A percentile compares a stretch with the other conserved stretches of the same genome.
phyloP scores from a whole-genome alignment of 2,113 vertebrate species.

The Sminthopsis crassicaudata region DNA sequence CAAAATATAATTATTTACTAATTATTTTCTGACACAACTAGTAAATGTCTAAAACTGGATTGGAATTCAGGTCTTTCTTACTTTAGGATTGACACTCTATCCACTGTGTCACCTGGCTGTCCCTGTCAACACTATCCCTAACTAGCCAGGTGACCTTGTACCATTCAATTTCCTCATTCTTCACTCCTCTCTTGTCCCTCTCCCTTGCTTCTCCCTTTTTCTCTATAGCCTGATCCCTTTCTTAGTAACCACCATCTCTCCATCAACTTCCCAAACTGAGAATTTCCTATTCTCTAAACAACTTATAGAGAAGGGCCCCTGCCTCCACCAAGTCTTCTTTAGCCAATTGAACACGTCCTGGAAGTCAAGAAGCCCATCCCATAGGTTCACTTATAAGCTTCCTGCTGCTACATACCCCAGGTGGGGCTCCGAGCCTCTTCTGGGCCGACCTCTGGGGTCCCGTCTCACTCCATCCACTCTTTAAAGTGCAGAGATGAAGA shows the following conservation, averaged over 20 bases:
- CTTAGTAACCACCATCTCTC: background rate
- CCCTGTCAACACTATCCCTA: background rate
- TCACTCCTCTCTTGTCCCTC: background rate
- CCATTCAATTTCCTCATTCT: background rate
- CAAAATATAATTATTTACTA: background rate
- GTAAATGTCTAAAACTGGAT: background rate
- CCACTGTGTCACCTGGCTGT: background rate
- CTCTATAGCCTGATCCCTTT: background rate
- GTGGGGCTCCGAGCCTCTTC: background rate
- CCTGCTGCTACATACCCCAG: background rate
- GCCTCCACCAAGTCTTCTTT: background rate
- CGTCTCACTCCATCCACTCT: background rate
- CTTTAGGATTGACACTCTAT: background rate
- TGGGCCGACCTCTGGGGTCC: background rate
- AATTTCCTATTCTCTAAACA: background rate
- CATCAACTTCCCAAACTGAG: background rate
- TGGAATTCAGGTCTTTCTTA: background rate
- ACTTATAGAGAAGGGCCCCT: background rate
- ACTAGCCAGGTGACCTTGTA: background rate
- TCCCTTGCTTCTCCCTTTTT: no score
- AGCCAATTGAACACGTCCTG: conserved; percentile 88
- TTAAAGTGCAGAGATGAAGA: background rate
- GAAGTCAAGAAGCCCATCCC: conserved; percentile 62
- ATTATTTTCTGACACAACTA: background rate
- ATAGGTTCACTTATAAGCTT: background rate